Base-by-base conservation (phyloP, 92 coral and sea anemone species). In the Zoanthus sociatus region DNA sequence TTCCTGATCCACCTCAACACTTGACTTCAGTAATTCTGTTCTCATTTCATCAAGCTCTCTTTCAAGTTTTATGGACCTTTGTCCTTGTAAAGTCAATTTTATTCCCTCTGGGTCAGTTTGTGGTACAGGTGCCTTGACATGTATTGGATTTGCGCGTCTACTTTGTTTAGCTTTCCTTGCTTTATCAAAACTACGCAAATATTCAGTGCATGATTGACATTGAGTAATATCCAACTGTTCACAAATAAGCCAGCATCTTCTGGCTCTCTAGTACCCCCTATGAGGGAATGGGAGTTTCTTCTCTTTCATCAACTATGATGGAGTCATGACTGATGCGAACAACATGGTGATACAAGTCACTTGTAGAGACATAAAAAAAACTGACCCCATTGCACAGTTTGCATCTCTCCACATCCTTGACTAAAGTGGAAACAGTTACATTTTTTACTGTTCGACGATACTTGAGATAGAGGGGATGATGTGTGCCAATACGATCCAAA, bases 271-370 rank as follows among this genome's bases (percentile, higher is more conserved):
- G 30, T 13, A 84, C 47, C 88, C 87, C 88, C 72, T 84, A 5
- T 51, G 79, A 30, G 94, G 91, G 60, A 91, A 91, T 86, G 73
- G 94, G 60, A 83, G 86, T 78, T 71, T 66, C 82, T 86, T 55
- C 4, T n/a, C n/a, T n/a, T n/a, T n/a, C n/a, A n/a, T n/a, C n/a
- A n/a, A n/a, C n/a, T n/a, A n/a, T n/a, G n/a, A n/a, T n/a, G n/a
- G n/a, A n/a, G n/a, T n/a, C n/a, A n/a, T n/a, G n/a, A n/a, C n/a
- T n/a, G n/a, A n/a, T n/a, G n/a, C n/a, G n/a, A n/a, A n/a, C n/a
- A n/a, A n/a, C n/a, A n/a, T n/a, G n/a, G n/a, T n/a, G n/a, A n/a
- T n/a, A n/a, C n/a, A n/a, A n/a, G n/a, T n/a, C n/a, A n/a, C n/a
- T n/a, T n/a, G n/a, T n/a, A n/a, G n/a, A n/a, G n/a, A n/a, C n/a